phyloP scores from a whole-genome alignment of 2,113 vertebrate genomes.

The Apus apus region DNA sequence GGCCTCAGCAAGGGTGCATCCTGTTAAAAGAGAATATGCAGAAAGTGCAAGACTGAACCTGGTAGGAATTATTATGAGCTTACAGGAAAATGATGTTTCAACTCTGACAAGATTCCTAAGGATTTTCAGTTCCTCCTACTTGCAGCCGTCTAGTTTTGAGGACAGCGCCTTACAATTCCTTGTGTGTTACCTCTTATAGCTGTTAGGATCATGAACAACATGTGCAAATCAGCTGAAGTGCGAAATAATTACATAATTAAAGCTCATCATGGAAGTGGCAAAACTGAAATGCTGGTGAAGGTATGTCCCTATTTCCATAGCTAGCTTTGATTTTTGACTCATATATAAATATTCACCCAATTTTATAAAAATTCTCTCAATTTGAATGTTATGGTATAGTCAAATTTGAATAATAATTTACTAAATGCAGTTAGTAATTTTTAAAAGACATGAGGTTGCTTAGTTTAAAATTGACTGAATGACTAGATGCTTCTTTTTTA shows the following conservation, averaged over 20 bases:
- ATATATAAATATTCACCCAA: neutral
- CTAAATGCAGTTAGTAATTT: neutral
- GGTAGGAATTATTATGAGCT: neutral
- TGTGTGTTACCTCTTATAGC: neutral
- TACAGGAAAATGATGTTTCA: neutral
- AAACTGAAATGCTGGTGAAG: neutral
- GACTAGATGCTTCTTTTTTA: neutral
- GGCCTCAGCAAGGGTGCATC: neutral
- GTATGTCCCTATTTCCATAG: neutral
- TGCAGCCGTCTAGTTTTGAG: neutral
- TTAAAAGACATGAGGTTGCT: neutral
- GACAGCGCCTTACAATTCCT: neutral
- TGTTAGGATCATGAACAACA: slow-evolving; percentile 1
- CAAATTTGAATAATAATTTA: neutral
- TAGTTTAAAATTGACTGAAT: neutral
- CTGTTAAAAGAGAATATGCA: neutral
- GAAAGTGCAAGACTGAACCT: neutral
- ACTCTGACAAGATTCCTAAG: neutral
- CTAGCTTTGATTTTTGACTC: neutral
- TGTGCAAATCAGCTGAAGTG: slow-evolving; percentile 47
- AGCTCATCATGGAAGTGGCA: neutral
- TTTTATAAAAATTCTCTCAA: neutral
- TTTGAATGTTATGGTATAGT: neutral
- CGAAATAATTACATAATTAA: slow-evolving; percentile 58
- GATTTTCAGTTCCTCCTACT: neutral